Evolutionary conservation across 2,888 invertebrate genomes (phyloP), one percentile per base, ranked within the genome.

Genomic region (Holacanthella duospinosa): DNA sequence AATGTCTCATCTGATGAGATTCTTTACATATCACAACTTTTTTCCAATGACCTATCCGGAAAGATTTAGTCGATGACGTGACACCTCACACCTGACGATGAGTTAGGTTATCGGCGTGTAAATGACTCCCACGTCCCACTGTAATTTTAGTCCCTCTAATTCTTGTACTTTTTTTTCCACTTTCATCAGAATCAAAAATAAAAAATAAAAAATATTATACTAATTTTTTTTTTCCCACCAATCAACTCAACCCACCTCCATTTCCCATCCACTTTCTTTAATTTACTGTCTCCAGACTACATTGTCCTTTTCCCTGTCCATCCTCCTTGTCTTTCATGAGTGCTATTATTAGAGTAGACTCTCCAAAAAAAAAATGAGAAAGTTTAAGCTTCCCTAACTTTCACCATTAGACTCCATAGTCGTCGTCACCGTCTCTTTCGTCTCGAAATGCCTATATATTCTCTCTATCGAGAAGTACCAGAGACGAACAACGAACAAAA

Each of bases 301-400:
- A n/a, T n/a, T 48, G 48, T 48, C 48, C 48, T 48, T 48, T n/a
- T 36, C 6, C 36, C 36, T 48, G 48, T 48, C 48, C 48, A 48
- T 48, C 48, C 48, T 48, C 48, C 48, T 48, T 21, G 12, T 48
- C 48, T 21, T 21, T 21, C 48, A n/a, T 21, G 12, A 9, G 48
- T 21, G 48, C n/a, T 4, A 21, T 48, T 4, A 48, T 48, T 36
- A 36, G 36, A 16, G n/a, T n/a, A n/a, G n/a, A n/a, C n/a, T 16
- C 9, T 36, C 36, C 48, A 48, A 9, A 9, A 9, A 21, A n/a
- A n/a, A 21, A 21, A 48, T 9, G 12, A 48, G 21, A 48, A 48
- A 21, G 48, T 48, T 36, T 36, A 12, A 36, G 9, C 36, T 36
- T 12, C 36, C 36, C 36, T 36, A 6, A 12, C 36, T 36, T 16